phyloP scores from a whole-genome alignment of 2,113 vertebrate species.

The Cyanistes caeruleus region DNA sequence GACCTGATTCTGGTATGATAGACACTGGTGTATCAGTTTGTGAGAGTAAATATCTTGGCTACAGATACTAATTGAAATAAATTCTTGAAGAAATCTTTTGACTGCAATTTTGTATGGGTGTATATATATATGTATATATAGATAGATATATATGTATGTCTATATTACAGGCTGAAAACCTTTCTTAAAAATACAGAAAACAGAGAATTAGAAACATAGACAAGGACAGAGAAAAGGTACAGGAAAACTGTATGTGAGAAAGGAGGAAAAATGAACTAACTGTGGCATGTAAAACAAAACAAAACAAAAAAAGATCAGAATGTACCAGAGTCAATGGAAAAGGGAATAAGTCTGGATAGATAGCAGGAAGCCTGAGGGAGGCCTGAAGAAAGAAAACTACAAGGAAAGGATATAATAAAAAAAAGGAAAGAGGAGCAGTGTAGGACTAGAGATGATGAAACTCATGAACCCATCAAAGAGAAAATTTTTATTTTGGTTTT shows the following conservation, averaged over 20 bases:
- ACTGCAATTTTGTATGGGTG: not conserved
- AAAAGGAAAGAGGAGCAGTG: not conserved
- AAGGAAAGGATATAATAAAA: constrained; percentile 22
- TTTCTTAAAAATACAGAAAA: not conserved
- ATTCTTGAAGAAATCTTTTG: not conserved
- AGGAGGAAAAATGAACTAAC: not conserved
- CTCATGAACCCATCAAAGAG: not conserved
- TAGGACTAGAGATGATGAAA: not conserved
- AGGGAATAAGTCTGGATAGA: constrained; percentile 4
- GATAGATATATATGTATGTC: not conserved
- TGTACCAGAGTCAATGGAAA: constrained; percentile 10
- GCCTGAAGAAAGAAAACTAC: constrained; percentile 53
- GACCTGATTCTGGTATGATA: not conserved
- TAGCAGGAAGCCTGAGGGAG: constrained; percentile 42
- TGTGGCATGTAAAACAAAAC: not conserved
- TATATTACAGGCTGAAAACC: not conserved
- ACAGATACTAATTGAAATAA: not conserved
- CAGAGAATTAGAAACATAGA: not conserved
- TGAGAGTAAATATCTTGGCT: not conserved
- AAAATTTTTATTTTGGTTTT: not conserved
- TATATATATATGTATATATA: not conserved
- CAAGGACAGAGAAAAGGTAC: not conserved
- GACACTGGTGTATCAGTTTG: not conserved
- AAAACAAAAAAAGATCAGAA: constrained; percentile 33
- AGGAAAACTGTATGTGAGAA: not conserved